A percentile compares a stretch with the other conserved stretches of the same genome.
phyloP scores from a whole-genome alignment of 2,888 invertebrate genomes.

The Melieria crassipennis region DNA sequence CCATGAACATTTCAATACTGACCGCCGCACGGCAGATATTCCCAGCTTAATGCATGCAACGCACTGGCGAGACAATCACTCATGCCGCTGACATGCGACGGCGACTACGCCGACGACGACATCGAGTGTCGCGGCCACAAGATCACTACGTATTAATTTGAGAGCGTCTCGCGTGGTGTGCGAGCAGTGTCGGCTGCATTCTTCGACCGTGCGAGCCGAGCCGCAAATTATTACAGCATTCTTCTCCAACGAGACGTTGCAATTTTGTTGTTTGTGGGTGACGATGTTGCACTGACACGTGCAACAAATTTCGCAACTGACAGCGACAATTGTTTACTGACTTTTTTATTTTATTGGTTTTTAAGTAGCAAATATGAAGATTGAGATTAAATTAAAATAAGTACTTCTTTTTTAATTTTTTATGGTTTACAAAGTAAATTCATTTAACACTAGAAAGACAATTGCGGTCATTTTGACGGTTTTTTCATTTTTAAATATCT shows the following conservation, averaged over 20 bases:
- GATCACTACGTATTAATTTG: background rate
- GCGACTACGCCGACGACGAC: constrained; percentile 16
- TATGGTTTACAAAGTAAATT: too few species aligned
- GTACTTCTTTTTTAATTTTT: too few species aligned
- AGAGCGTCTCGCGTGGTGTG: background rate
- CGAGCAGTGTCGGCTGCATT: background rate
- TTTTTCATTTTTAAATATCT: too few species aligned
- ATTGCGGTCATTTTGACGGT: too few species aligned
- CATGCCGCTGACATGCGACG: constrained; percentile 22
- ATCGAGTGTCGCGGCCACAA: background rate
- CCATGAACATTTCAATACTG: constrained; percentile 29
- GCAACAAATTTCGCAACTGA: constrained; percentile 27
- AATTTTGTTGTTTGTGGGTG: constrained; percentile 17
- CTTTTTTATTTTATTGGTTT: too few species aligned
- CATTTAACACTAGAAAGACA: too few species aligned
- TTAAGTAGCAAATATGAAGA: too few species aligned
- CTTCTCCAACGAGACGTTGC: background rate
- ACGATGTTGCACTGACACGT: constrained; percentile 19
- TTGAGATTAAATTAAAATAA: too few species aligned
- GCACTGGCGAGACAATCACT: constrained; percentile 20
- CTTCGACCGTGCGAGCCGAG: background rate
- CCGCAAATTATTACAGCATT: background rate
- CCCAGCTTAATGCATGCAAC: background rate
- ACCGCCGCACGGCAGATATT: constrained; percentile 1
- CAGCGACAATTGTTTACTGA: too few species aligned